phyloP scores from a whole-genome alignment of 2,797 vertebrate species.

The Tenualosa thibaudeaui region DNA sequence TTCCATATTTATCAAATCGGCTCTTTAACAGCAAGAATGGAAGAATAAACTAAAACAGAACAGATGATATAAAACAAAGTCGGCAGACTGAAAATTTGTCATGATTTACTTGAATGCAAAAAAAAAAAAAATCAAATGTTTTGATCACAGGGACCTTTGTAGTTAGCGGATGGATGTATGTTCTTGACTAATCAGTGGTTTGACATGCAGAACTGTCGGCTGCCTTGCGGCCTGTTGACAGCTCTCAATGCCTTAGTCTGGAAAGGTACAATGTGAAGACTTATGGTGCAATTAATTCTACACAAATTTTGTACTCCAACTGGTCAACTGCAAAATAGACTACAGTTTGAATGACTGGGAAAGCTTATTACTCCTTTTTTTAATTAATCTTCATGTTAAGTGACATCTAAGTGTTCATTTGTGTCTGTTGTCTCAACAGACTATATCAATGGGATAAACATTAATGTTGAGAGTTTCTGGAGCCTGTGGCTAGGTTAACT shows the following conservation, averaged over 20 bases:
- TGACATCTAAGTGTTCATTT: not conserved
- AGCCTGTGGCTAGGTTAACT: not conserved
- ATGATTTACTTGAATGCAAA: constrained; percentile 13
- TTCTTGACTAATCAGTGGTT: constrained; percentile 1
- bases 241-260: not conserved
- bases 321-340: constrained; percentile 24
- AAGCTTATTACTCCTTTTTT: not conserved
- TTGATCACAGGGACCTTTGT: not conserved
- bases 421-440: not conserved
- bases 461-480: not conserved
- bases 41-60: constrained; percentile 28
- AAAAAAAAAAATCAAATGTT: not conserved
- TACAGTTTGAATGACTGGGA: constrained; percentile 7
- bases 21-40: constrained; percentile 22
- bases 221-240: constrained; percentile 4
- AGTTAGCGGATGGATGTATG: not conserved
- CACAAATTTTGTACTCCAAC: constrained; percentile 15
- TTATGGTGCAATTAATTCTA: constrained; percentile 22
- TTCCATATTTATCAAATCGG: constrained; percentile 24
- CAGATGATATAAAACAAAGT: not conserved
- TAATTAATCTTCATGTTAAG: not conserved
- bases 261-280: constrained; percentile 27
- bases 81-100: not conserved
- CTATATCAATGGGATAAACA: not conserved
- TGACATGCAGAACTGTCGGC: not conserved